Evolutionary conservation across 2,113 vertebrate genomes (phyloP).

Genomic region (Perca fluviatilis): DNA sequence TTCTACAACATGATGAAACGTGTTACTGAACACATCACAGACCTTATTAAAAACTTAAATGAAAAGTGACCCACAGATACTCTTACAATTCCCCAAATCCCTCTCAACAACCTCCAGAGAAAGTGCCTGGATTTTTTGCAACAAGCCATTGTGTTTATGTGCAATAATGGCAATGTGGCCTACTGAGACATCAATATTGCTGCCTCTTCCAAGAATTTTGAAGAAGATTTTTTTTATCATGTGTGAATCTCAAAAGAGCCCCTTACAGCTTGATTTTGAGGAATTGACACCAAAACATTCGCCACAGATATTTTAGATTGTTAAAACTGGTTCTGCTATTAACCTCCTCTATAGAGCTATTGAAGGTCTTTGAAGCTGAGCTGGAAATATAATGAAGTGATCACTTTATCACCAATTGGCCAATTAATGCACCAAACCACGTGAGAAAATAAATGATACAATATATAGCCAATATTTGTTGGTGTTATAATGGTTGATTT

Average conservation of each 20-base stretch:
- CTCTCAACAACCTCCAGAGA: background rate
- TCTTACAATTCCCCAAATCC: slow-evolving; percentile 3
- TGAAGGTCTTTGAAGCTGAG: background rate
- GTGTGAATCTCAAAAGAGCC: background rate
- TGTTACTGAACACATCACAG: slow-evolving; percentile 13
- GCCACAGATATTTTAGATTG: background rate
- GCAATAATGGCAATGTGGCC: background rate
- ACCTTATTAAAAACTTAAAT: background rate
- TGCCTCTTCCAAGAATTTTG: background rate
- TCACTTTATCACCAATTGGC: background rate
- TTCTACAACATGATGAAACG: slow-evolving; percentile 84
- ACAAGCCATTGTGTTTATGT: background rate
- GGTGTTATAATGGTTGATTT: slow-evolving; percentile 3
- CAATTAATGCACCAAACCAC: background rate
- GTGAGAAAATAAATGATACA: background rate
- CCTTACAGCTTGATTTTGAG: background rate
- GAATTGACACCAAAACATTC: background rate
- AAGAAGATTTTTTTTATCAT: background rate
- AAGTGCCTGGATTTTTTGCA: background rate
- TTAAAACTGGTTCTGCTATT: background rate
- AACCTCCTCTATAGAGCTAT: background rate
- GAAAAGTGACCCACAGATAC: background rate
- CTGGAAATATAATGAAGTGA: background rate
- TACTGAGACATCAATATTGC: slow-evolving; percentile 3
- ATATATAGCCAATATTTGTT: background rate